Base-by-base conservation (phyloP, 2,888 invertebrate genomes). In the Mechanitis messenoides region DNA sequence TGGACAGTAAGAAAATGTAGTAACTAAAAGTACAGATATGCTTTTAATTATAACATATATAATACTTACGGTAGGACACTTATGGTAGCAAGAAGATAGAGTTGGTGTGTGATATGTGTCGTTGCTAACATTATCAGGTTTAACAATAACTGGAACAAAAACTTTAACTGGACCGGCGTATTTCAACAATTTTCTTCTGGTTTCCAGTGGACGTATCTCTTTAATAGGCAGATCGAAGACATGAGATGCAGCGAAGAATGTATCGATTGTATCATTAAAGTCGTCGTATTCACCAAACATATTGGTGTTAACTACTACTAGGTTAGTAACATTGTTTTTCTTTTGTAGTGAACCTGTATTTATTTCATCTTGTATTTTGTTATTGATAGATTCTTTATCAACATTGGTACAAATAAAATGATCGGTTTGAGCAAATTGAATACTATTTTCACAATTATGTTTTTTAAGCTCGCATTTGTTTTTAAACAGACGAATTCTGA, bases 161-260 rank as follows among this genome's bases (percentile, higher is more conserved):
- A 89, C 77, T 38, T 77, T 76, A 1, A 75, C 33, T 0, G 87
- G 86, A 0, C 81, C 81, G 0, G 80, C 78, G 0, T 74, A 64
- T 0, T 75, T 72, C 0, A 87, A 2, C 38, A 77, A 53, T 69
- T 72, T 76, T 46, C 80, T 72, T 50, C 88, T 72, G 2, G 80
- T 74, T 7, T 67, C 76, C 0, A 79, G 46, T 2, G 67, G 67
- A 0, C 69, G 62, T 0, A 83, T 58, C 45, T 83, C 77, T 58
- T 66, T 69, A 12, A 87, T 60, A 0, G 85, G 86, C 28, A 88
- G 64, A 67, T 83, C 79, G 1, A 78, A 72, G 2, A 79, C 68
- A 61, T 87, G 88, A 0, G 88, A 87, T 0, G 81, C 74, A 12
- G 82, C 81, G 62, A 88, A 88, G 66, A 88, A 89, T 35, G 79